Percentiles rank a stretch among this genome's conserved stretches.
Evolutionary conservation across 2,888 invertebrate species (phyloP).

Genomic region (Prosopocoilus inquinatus): DNA sequence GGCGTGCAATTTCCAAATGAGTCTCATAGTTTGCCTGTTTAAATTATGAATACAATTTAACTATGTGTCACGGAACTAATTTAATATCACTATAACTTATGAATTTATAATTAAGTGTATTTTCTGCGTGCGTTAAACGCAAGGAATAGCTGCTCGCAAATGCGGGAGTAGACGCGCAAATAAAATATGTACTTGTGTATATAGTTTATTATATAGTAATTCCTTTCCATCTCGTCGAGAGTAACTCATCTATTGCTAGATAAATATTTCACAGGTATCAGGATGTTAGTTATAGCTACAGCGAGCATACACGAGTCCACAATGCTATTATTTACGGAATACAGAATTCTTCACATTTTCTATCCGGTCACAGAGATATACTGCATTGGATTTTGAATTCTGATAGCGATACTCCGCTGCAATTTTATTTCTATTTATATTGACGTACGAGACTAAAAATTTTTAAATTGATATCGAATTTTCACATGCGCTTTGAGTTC

Average conservation of each 20-base stretch:
- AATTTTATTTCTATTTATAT: conserved; percentile 15
- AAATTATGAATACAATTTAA: no score
- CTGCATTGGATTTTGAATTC: conserved; percentile 30
- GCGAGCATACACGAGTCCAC: conserved; percentile 44
- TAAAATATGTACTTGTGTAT: background rate
- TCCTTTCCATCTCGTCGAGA: conserved; percentile 4
- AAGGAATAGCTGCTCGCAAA: background rate
- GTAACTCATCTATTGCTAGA: conserved; percentile 24
- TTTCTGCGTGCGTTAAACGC: no score
- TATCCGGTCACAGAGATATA: conserved; percentile 31
- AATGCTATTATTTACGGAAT: conserved; percentile 49
- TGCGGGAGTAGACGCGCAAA: background rate
- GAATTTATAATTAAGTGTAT: no score
- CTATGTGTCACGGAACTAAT: no score
- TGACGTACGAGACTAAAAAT: background rate
- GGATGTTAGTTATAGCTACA: conserved; percentile 40
- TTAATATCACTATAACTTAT: no score
- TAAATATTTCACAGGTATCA: conserved; percentile 24
- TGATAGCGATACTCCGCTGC: conserved; percentile 23
- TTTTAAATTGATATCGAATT: no score
- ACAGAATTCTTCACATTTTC: conserved; percentile 47
- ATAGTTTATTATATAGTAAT: conserved; percentile 2
- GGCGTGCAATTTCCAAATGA: no score
- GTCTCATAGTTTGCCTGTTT: no score
- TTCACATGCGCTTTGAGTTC: no score